A percentile compares a stretch with the other conserved stretches of the same genome.
Conservation (phyloP, 2,797 vertebrate species). For the Dermochelys coriacea region DNA sequence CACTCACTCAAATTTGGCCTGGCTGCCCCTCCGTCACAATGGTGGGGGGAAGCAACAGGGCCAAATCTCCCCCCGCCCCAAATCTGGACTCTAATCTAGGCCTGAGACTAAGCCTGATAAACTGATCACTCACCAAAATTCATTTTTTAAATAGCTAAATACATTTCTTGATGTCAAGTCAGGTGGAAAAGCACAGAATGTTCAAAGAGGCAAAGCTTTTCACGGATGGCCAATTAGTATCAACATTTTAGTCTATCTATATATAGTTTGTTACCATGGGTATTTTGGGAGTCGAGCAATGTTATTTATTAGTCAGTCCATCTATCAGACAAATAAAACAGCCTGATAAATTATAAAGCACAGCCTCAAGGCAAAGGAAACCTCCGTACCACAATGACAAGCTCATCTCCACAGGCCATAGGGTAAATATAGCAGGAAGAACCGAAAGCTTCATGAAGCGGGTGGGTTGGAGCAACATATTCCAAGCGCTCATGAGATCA, state of each 20-base stretch:
- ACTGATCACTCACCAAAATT: conserved; percentile 4
- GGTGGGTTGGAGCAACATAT: not conserved
- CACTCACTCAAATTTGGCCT: not conserved
- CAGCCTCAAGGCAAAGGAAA: not conserved
- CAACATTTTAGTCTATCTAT: not conserved
- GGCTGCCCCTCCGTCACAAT: not conserved
- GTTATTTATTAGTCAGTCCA: conserved; percentile 38
- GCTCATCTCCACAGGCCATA: not conserved
- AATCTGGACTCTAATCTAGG: not conserved
- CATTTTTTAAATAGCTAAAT: not conserved
- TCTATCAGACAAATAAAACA: conserved; percentile 35
- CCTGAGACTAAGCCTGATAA: not conserved
- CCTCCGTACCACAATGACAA: not conserved
- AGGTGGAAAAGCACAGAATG: conserved; percentile 29
- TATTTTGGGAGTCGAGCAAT: not conserved
- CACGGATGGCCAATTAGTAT: not conserved
- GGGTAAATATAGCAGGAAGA: not conserved
- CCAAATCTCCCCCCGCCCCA: not conserved
- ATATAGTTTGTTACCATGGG: not conserved
- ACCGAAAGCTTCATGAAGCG: not conserved
- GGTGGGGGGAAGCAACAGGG: not conserved
- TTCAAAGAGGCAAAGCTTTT: conserved; percentile 21
- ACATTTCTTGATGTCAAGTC: conserved; percentile 24
- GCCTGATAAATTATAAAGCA: not conserved
- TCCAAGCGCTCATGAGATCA: not conserved